Conservation (phyloP, 2,113 vertebrate genomes). For the Ranitomeya imitator region DNA sequence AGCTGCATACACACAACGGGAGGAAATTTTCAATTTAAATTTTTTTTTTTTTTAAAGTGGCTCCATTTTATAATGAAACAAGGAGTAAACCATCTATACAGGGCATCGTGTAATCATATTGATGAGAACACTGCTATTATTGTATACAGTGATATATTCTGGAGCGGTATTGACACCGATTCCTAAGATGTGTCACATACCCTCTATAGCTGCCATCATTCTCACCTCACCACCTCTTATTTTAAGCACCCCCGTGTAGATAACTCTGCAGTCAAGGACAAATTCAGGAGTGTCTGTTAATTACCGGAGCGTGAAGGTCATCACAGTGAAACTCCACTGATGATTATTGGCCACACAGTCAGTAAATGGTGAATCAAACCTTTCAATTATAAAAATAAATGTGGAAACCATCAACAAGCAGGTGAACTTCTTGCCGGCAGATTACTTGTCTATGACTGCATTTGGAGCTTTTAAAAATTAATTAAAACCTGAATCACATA, state of each 20-base stretch:
- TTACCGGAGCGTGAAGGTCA: background rate
- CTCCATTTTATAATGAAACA: background rate
- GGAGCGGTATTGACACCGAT: background rate
- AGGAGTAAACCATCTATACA: too few relatives aligned
- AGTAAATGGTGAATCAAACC: background rate
- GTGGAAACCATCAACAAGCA: slow-evolving; percentile 7
- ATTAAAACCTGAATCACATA: too few relatives aligned
- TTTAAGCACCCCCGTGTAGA: background rate
- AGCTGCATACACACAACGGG: background rate
- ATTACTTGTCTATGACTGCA: too few relatives aligned
- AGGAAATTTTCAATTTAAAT: background rate
- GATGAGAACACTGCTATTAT: background rate
- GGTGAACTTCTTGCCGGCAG: background rate
- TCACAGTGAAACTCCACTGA: background rate
- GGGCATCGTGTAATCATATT: too few relatives aligned
- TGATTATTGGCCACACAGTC: background rate
- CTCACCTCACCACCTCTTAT: slow-evolving; percentile 29
- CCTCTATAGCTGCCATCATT: background rate
- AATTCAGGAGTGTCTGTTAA: background rate
- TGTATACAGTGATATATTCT: background rate
- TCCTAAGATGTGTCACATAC: background rate
- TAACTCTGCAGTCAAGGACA: background rate
- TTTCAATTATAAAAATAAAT: background rate
- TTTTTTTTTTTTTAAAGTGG: background rate
- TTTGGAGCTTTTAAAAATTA: too few relatives aligned